phyloP scores from a whole-genome alignment of 2,113 vertebrate genomes.

The Peucedramus taeniatus region DNA sequence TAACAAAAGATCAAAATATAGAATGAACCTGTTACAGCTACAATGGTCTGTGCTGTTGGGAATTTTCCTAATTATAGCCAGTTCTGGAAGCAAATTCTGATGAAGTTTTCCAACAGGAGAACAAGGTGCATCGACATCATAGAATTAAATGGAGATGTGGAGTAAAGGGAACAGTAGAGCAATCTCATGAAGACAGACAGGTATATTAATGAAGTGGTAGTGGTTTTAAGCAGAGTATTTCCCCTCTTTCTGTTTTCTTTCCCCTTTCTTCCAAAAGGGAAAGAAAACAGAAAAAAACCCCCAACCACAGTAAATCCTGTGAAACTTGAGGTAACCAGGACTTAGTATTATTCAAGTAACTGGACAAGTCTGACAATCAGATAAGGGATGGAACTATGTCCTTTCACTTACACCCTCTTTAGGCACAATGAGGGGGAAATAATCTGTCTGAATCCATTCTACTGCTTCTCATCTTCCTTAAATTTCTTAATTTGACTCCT shows the following conservation, averaged over 20 bases:
- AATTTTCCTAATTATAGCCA: background rate
- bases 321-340: background rate
- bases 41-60: background rate
- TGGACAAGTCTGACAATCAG: background rate
- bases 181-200: background rate
- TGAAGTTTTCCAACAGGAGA: background rate
- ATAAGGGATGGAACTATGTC: background rate
- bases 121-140: background rate
- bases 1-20: background rate
- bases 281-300: background rate
- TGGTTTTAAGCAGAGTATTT: background rate
- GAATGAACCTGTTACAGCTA: background rate
- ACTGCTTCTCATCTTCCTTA: background rate
- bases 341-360: background rate
- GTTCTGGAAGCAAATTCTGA: background rate
- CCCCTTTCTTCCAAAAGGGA: background rate
- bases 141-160: background rate
- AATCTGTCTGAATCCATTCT: background rate
- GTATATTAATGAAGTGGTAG: background rate
- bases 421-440: background rate
- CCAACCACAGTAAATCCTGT: fast-evolving
- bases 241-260: background rate
- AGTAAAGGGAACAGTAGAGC: background rate
- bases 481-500: background rate
- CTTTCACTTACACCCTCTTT: background rate